Evolutionary conservation across 2,113 vertebrate genomes (phyloP), one percentile per base, ranked within the genome.

Genomic region (Sus scrofa): DNA sequence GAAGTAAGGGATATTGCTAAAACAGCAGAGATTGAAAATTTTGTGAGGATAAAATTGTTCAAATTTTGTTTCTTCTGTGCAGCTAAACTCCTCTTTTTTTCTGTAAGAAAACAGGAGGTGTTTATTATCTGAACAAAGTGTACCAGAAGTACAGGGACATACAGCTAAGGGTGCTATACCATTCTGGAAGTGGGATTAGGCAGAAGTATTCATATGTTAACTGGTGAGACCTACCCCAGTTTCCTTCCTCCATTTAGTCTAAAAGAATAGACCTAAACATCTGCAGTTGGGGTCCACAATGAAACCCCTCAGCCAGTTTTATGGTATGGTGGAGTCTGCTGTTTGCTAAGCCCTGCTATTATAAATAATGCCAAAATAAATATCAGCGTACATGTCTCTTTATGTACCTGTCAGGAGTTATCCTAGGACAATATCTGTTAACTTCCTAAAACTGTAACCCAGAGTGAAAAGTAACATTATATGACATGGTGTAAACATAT

Each of bases 391-490:
- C n/a, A 54, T 1, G 30, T 56, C 20, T 91, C 44, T 84, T 26
- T 78, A 18, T 56, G 10, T 88, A 84, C 39, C n/a, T 94, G 2
- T 50, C 56, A 71, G 52, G 30, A 44, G 9, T 88, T 83, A 68
- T 54, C 68, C 62, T 83, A 77, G 58, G 52, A 56, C 34, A 87
- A 15, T 44, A 77, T 84, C n/a, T 67, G 37, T 63, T 87, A 26
- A 19, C 19, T 68, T 91, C 86, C 79, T 9, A 30, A 27, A 78
- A 34, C 37, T 6, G 34, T 68, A 86, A 82, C n/a, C 20, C 88
- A 77, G 8, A 52, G 67, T 75, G 75, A 65, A 54, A 90, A 86
- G 15, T 91, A 52, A 79, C 90, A 86, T 82, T 88, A 27, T 77
- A 30, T 56, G 58, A 73, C 7, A 13, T 87, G 39, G 52, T n/a